Percentiles rank a stretch among this genome's conserved stretches.
Evolutionary conservation across 1,140 invertebrate species (phyloP).

Genomic region (Bombus fervidus): DNA sequence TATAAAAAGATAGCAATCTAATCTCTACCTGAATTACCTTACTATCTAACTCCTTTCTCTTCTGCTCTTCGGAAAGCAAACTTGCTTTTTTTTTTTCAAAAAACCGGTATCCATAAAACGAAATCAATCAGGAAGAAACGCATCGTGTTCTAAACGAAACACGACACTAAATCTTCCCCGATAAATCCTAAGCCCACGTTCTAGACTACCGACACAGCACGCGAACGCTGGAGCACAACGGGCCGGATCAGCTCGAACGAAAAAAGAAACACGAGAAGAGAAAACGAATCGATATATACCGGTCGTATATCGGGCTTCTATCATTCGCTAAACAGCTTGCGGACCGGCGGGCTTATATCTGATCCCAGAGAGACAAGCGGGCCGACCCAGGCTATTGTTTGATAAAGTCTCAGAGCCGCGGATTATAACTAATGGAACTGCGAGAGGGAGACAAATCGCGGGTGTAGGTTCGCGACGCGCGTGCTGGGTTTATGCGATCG

Average conservation of each 20-base stretch:
- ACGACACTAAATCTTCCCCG: not conserved
- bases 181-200: not conserved
- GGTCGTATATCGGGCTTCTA: conserved; percentile 7
- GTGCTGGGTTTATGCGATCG: conserved; percentile 44
- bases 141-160: not conserved
- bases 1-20: not conserved
- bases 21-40: not conserved
- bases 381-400: conserved; percentile 34
- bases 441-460: conserved; percentile 31
- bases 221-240: not conserved
- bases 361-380: conserved; percentile 17
- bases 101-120: not conserved
- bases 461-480: conserved; percentile 12
- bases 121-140: not conserved
- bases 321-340: conserved; percentile 46
- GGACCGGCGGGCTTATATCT: not conserved
- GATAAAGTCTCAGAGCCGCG: conserved; percentile 37
- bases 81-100: too few relatives aligned
- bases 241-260: not conserved
- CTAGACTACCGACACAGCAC: not conserved
- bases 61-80: not conserved
- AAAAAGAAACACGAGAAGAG: conserved; percentile 7
- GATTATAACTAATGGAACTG: conserved; percentile 52
- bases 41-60: not conserved
- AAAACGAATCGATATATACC: not conserved